Percentiles rank a stretch among this genome's conserved stretches.
Evolutionary conservation across 1,140 invertebrate genomes (phyloP).

Genomic region (Pogonus chalceus): DNA sequence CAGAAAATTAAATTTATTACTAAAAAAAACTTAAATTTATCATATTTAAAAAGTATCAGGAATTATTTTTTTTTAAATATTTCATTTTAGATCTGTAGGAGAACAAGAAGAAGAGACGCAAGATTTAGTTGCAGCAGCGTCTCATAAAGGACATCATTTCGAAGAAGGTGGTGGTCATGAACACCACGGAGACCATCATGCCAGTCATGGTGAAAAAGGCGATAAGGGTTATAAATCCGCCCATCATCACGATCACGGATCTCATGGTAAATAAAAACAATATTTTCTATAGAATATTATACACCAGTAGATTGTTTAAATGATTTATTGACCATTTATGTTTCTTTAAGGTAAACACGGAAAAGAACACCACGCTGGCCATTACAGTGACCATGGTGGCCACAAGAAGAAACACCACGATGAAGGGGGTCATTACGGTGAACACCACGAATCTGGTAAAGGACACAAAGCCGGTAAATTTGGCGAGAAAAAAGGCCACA

Average conservation of each 20-base stretch:
- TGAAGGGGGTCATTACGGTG: constrained; percentile 52
- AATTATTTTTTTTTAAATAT: too few relatives aligned
- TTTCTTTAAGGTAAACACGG: constrained; percentile 41
- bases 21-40: too few relatives aligned
- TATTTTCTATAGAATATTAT: constrained; percentile 21
- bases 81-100: neutral
- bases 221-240: constrained; percentile 56
- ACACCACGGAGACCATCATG: constrained; percentile 50
- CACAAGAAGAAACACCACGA: constrained; percentile 69
- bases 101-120: neutral
- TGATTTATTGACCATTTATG: neutral
- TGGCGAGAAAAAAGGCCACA: constrained; percentile 67
- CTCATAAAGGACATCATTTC: constrained; percentile 27
- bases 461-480: constrained; percentile 66
- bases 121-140: neutral
- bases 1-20: too few relatives aligned
- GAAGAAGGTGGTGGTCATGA: constrained; percentile 53
- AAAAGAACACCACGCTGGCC: constrained; percentile 57
- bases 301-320: neutral
- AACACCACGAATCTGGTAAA: constrained; percentile 63
- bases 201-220: constrained; percentile 51
- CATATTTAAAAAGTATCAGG: too few relatives aligned
- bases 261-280: constrained; percentile 40
- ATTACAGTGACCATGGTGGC: constrained; percentile 61
- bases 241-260: constrained; percentile 56